A percentile compares a stretch with the other conserved stretches of the same genome.
Evolutionary conservation across 2,113 vertebrate species (phyloP).

Genomic region (Corvus cornix): DNA sequence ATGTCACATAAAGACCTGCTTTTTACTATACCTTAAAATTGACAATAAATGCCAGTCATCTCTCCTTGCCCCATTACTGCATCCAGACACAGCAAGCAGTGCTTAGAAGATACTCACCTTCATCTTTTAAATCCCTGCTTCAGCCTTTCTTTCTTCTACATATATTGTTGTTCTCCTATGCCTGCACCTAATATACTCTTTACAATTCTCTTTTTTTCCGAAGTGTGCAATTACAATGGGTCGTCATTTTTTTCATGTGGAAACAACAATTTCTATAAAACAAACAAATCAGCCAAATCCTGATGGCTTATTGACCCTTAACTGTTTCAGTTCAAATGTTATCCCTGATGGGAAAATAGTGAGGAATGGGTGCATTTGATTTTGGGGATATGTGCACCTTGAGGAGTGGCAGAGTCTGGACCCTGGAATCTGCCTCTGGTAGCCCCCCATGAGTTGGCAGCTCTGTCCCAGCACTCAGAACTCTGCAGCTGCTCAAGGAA

Average conservation of each 20-base stretch:
- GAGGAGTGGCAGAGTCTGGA: background rate
- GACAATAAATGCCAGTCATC: slow-evolving; percentile 57
- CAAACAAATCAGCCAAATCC: background rate
- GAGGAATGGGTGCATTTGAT: background rate
- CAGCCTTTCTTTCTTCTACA: background rate
- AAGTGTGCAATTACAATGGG: background rate
- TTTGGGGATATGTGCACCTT: background rate
- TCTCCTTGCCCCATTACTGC: slow-evolving; percentile 31
- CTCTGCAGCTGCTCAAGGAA: background rate
- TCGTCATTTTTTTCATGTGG: background rate
- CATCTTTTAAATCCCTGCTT: slow-evolving; percentile 18
- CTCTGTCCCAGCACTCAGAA: background rate
- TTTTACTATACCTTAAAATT: slow-evolving; percentile 58
- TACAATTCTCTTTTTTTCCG: background rate
- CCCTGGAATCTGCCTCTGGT: background rate
- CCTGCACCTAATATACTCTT: background rate
- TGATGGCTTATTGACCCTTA: background rate
- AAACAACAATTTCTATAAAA: background rate
- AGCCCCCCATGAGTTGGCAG: background rate
- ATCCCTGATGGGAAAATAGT: background rate
- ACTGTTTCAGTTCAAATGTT: background rate
- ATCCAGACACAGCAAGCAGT: background rate
- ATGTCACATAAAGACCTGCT: slow-evolving; percentile 58
- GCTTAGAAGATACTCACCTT: background rate
- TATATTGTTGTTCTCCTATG: background rate